Evolutionary conservation across 2,113 vertebrate species (phyloP).

Genomic region (Platichthys stellatus): DNA sequence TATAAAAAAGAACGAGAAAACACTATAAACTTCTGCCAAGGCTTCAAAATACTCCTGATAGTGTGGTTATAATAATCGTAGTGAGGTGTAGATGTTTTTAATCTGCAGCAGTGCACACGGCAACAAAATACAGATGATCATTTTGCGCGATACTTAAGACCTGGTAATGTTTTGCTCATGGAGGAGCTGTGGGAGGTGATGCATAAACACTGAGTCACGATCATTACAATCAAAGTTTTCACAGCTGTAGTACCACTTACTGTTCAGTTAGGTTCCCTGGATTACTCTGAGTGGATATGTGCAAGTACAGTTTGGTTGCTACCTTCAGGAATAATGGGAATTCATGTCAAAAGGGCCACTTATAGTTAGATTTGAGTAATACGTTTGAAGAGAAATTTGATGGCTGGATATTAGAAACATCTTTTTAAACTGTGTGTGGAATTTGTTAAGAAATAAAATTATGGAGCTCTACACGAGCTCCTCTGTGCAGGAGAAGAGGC

Average conservation of each 20-base stretch:
- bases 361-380: too few relatives aligned
- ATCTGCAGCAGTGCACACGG: not conserved
- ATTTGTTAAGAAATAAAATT: not conserved
- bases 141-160: not conserved
- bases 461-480: not conserved
- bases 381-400: not conserved
- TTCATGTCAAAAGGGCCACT: not conserved
- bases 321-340: not conserved
- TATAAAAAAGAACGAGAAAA: slow-evolving; percentile 17
- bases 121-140: not conserved
- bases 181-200: not conserved
- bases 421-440: not conserved
- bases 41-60: slow-evolving; percentile 2
- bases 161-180: not conserved
- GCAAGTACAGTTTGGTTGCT: not conserved
- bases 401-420: not conserved
- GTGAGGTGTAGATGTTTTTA: slow-evolving; percentile 4
- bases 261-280: not conserved
- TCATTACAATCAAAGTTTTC: not conserved
- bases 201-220: not conserved
- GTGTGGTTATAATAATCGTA: slow-evolving; percentile 12
- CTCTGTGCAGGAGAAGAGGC: not conserved
- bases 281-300: not conserved
- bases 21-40: not conserved
- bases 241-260: not conserved